These are phyloP conservation scores for Clangula hyemalis DNA, from an alignment of 2,797 vertebrate species.

Conservation along the genomic window DNA sequence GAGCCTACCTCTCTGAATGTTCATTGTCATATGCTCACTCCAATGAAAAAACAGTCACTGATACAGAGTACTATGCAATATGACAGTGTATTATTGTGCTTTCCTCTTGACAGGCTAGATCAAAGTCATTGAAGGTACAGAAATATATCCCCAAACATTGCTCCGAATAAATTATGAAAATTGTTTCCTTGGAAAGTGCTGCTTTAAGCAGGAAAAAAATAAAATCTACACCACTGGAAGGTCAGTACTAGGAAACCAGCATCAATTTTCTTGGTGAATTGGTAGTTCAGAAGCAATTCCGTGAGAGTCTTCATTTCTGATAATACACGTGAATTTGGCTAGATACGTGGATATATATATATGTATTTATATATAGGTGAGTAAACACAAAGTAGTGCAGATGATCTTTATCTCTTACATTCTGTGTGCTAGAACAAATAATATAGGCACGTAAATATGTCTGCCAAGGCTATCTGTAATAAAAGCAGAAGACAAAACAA, in stretches of 20 bases:
- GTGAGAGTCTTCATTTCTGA: neutral
- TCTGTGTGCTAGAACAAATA: neutral
- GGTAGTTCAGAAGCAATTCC: slow-evolving; percentile 1
- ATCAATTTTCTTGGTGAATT: slow-evolving; percentile 16
- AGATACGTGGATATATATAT: neutral
- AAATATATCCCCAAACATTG: neutral
- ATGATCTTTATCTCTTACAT: neutral
- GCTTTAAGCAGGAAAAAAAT: neutral
- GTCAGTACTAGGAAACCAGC: neutral
- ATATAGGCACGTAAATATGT: neutral
- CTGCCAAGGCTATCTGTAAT: neutral
- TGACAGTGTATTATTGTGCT: neutral
- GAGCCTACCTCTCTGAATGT: too few species aligned
- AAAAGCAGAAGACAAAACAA: neutral
- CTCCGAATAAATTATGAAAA: neutral
- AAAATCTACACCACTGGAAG: neutral
- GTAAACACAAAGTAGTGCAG: neutral
- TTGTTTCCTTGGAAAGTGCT: neutral
- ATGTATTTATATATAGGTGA: neutral
- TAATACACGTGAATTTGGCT: neutral
- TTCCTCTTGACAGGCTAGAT: neutral
- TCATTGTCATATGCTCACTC: neutral
- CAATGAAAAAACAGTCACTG: neutral
- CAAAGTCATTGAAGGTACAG: neutral
- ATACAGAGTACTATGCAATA: neutral